Base-by-base conservation (phyloP, 2,888 invertebrate species). In the Nipponacmea schrenckii region DNA sequence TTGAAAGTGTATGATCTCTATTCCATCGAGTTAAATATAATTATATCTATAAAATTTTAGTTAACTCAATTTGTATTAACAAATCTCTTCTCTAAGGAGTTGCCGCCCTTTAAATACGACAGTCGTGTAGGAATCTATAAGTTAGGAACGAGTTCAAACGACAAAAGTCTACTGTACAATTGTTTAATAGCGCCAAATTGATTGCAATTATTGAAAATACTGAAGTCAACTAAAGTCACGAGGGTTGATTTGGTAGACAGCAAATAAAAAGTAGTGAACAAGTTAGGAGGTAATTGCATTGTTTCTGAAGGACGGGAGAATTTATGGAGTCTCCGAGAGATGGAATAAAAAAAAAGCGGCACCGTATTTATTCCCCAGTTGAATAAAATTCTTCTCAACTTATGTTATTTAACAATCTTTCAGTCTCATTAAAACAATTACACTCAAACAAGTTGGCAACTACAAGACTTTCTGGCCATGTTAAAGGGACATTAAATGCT, bases 371-470 rank as follows among this genome's bases (percentile, higher is more conserved):
- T 56, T 56, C 56, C 56, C 56, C 10, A 24, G 56, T 24, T 24
- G 56, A 56, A 56, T 56, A 24, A 56, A 56, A 56, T 24, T 24
- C 56, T 56, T 56, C 56, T 56, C 56, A 14, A 56, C 56, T 56
- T 56, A 56, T 56, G 24, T 56, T 56, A 56, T 56, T 56, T 56
- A 56, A 56, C 56, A 56, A 56, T 56, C 56, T 24, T 39, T 24
- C 56, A 56, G 56, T 56, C 56, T 56, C 56, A 56, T 56, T 56
- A 56, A 24, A 56, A 56, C 56, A 56, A 56, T 56, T 56, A 56
- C 56, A 56, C 24, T 56, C 56, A 56, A 20, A 39, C 39, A 10
- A 39, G 39, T 39, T 39, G 39, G 39, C 39, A 39, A 39, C 39
- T 39, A 39, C 39, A 39, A 39, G 39, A 39, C 39, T 39, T 10